Percentiles rank a stretch among this genome's conserved stretches.
These are phyloP conservation scores for Apis florea DNA, from an alignment of 1,140 invertebrate genomes.

Conservation along the genomic window DNA sequence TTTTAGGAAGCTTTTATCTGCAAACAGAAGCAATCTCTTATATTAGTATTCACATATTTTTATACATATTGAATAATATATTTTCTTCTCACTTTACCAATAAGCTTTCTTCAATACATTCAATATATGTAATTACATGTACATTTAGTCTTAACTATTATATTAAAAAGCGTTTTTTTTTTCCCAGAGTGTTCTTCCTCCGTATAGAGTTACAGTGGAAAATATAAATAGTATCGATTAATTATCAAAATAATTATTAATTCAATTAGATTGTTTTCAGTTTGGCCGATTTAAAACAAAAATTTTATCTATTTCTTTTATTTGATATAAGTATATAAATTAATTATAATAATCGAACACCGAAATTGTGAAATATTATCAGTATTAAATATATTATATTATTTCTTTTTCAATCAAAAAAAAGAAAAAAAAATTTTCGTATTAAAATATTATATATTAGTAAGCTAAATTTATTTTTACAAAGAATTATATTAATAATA, in stretches of 20 bases:
- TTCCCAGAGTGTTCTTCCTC: constrained; percentile 69
- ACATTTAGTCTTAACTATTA: constrained; percentile 49
- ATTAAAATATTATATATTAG: constrained; percentile 1
- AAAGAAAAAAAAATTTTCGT: neutral
- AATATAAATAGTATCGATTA: constrained; percentile 42
- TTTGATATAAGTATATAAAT: too few species aligned
- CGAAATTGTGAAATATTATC: neutral
- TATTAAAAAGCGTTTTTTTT: constrained; percentile 73
- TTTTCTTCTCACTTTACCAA: constrained; percentile 4
- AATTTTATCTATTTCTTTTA: too few species aligned
- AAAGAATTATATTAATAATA: neutral
- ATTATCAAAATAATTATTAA: neutral
- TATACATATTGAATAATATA: constrained; percentile 36
- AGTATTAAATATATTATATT: neutral
- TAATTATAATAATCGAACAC: too few species aligned
- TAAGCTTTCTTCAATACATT: constrained; percentile 27
- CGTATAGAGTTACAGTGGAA: constrained; percentile 49
- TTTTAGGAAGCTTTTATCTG: neutral
- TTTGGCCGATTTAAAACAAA: neutral
- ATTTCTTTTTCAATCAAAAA: neutral
- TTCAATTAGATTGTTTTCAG: neutral
- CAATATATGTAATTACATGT: constrained; percentile 27
- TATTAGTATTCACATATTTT: constrained; percentile 17
- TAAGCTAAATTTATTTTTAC: constrained; percentile 17
- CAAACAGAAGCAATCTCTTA: constrained; percentile 1